Conservation (phyloP, 2,797 vertebrate genomes). For the Pyrocephalus nanus region DNA sequence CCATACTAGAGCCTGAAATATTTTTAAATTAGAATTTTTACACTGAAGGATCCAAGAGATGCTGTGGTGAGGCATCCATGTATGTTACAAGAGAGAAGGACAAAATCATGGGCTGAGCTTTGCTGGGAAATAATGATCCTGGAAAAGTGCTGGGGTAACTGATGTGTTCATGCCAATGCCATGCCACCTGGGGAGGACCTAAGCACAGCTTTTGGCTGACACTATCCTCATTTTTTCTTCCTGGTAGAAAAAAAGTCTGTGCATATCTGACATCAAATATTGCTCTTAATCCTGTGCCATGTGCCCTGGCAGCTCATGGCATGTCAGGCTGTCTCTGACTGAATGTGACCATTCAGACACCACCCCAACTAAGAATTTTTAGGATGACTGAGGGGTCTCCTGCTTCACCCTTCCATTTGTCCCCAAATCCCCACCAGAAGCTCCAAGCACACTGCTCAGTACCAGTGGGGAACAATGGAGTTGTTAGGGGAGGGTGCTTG, state of each 20-base stretch:
- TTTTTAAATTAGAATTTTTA: neutral
- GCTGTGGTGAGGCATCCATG: neutral
- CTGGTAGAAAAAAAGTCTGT: neutral
- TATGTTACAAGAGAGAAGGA: neutral
- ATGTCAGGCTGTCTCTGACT: neutral
- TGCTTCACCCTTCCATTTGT: neutral
- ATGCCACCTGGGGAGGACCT: neutral
- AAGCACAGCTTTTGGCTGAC: neutral
- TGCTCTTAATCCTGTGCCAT: fast-evolving
- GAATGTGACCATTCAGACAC: neutral
- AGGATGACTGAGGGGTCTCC: neutral
- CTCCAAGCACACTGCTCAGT: fast-evolving
- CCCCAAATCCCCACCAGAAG: neutral
- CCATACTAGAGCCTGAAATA: neutral
- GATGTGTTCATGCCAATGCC: fast-evolving
- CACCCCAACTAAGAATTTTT: neutral
- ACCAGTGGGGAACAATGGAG: fast-evolving
- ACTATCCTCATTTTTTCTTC: neutral
- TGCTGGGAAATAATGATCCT: neutral
- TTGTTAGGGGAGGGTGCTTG: neutral
- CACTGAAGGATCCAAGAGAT: neutral
- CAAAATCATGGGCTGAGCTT: neutral
- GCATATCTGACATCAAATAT: neutral
- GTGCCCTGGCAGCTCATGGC: neutral
- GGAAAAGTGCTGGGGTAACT: neutral